Conservation (phyloP, 2,113 vertebrate genomes). For the Indri indri region DNA sequence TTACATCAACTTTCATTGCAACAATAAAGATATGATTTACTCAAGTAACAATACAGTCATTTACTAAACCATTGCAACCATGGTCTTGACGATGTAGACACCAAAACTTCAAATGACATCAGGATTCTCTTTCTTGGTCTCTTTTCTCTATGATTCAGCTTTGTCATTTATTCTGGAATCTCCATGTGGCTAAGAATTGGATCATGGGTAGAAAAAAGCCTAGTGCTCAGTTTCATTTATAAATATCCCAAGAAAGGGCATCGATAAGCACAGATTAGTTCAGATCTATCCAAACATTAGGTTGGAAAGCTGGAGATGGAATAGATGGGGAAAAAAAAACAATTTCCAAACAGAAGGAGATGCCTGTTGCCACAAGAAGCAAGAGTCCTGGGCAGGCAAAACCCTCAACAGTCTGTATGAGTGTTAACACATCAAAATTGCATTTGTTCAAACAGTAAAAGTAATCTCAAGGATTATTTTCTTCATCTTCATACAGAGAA, state of each 20-base stretch:
- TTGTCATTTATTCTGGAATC: neutral
- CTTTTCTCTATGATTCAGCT: neutral
- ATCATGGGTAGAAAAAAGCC: neutral
- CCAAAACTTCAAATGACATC: neutral
- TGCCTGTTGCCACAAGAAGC: neutral
- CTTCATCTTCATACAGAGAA: neutral
- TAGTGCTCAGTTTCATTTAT: neutral
- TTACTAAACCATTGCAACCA: neutral
- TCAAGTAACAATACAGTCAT: neutral
- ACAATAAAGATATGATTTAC: neutral
- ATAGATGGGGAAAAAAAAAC: neutral
- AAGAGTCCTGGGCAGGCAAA: neutral
- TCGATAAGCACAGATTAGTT: neutral
- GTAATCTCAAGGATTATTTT: neutral
- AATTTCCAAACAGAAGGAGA: conserved; percentile 12
- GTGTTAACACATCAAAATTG: neutral
- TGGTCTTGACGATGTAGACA: neutral
- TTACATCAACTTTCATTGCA: neutral
- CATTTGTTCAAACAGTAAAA: neutral
- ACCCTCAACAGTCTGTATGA: neutral
- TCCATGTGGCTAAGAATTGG: neutral
- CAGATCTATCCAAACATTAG: neutral
- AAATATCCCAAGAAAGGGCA: neutral
- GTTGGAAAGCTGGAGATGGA: neutral
- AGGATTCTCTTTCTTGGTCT: neutral